These are phyloP conservation scores for Trichomycterus rosablanca DNA, from an alignment of 2,113 vertebrate genomes.

Conservation along the genomic window DNA sequence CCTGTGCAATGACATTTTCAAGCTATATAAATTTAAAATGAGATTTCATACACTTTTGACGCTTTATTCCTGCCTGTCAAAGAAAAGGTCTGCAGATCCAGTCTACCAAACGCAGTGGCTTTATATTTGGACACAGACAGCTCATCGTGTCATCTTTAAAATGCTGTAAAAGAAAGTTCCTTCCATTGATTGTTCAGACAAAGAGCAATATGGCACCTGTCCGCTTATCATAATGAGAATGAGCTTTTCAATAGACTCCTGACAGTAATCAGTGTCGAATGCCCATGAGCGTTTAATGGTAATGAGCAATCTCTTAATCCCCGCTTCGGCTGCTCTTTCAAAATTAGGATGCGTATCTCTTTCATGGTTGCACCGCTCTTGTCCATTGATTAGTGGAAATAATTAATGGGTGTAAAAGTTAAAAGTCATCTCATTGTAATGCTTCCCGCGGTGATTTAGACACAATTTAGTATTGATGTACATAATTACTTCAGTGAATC, in stretches of 20 bases:
- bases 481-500: conserved; percentile 56
- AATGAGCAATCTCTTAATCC: conserved; percentile 56
- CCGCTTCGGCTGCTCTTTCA: conserved; percentile 43
- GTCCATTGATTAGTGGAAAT: conserved; percentile 58
- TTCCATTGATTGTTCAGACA: conserved; percentile 50
- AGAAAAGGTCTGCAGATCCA: conserved; percentile 58
- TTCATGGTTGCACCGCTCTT: conserved; percentile 4
- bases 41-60: neutral
- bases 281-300: conserved; percentile 43
- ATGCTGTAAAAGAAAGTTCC: conserved; percentile 56
- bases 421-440: conserved; percentile 52
- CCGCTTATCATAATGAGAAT: conserved; percentile 62
- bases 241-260: conserved; percentile 57
- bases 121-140: neutral
- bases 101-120: conserved; percentile 45
- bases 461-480: conserved; percentile 41
- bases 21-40: neutral
- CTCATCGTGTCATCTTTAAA: neutral
- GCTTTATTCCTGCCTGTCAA: conserved; percentile 44
- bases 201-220: conserved; percentile 63
- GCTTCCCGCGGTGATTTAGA: conserved; percentile 48
- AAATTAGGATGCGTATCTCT: conserved; percentile 17
- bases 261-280: conserved; percentile 51
- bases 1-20: neutral
- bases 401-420: conserved; percentile 52